Base-by-base conservation (phyloP, 2,113 vertebrate genomes). In the Tragelaphus scriptus region DNA sequence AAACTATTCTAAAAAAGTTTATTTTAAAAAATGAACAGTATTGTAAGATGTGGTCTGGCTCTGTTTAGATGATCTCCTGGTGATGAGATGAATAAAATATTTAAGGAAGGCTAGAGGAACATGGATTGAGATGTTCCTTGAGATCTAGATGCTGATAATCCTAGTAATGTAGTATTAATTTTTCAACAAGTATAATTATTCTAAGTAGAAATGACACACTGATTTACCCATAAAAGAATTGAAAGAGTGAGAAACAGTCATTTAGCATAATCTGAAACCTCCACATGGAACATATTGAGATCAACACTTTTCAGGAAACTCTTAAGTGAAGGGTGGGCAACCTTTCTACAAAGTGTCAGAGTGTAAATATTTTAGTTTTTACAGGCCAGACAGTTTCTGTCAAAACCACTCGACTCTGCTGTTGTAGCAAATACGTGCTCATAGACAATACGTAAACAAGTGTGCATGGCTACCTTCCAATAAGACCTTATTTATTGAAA, bases 401-500 rank as follows among this genome's bases (percentile, higher is more conserved):
- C 36, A 91, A 28, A 94, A 32, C 68, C 68, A 90, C 28, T 92
- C 7, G 68, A 21, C 75, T 96, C 32, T 88, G 40, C 75, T 93
- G 28, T 58, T 86, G 16, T 90, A 93, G 71, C 17, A 55, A 79
- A 93, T 63, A 92, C 51, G 7, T 30, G 87, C 47, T 59, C 44
- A 75, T 58, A 92, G 49, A 91, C 6, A 90, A 49, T 94, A 56
- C 2, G 1, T 82, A 87, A 90, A 61, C 6, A 21, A 92, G 86
- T 89, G 61, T 40, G 7, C n/a, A 1, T 56, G 13, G 40, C 51
- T 96, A 4, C 61, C 59, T 90, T 93, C n/a, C 49, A 89, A 6
- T 89, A 63, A 94, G 95, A 71, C 30, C 61, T 11, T 87, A 23
- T 90, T 96, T 93, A 95, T 56, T 88, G 65, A 93, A 93, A 96